Conservation (phyloP, 1,140 invertebrate genomes). For the Bradynema listronoti region DNA sequence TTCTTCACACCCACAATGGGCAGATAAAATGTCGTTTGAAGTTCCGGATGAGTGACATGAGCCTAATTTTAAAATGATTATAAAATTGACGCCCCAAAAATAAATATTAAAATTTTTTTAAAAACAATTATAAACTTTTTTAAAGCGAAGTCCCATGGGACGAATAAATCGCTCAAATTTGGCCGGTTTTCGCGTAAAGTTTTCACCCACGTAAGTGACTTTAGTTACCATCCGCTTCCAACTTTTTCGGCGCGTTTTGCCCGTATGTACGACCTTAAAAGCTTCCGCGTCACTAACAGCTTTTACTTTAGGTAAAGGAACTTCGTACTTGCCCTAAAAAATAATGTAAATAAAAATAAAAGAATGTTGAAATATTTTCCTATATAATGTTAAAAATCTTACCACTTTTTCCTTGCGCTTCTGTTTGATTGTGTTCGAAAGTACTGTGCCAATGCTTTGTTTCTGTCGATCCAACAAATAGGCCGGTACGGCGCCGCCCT, state of each 20-base stretch:
- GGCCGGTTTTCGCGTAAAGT: slow-evolving; percentile 95
- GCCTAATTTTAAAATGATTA: slow-evolving; percentile 36
- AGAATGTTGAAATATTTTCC: neutral
- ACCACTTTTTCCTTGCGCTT: slow-evolving; percentile 96
- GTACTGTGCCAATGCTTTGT: slow-evolving; percentile 81
- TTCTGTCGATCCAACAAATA: slow-evolving; percentile 89
- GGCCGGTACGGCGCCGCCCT: slow-evolving; percentile 84
- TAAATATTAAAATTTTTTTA: neutral
- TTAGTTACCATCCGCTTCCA: slow-evolving; percentile 99
- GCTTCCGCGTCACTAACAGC: slow-evolving; percentile 96
- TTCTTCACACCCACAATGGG: slow-evolving; percentile 99
- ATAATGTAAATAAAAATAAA: neutral
- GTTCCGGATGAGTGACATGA: slow-evolving; percentile 81
- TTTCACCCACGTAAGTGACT: slow-evolving; percentile 93
- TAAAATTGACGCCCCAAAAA: neutral
- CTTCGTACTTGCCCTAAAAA: slow-evolving; percentile 90
- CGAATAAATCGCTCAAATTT: slow-evolving; percentile 98
- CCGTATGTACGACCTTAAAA: slow-evolving; percentile 85
- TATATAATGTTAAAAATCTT: slow-evolving; percentile 34
- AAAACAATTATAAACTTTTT: slow-evolving; percentile 58
- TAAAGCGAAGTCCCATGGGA: slow-evolving; percentile 91
- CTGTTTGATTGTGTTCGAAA: slow-evolving; percentile 99
- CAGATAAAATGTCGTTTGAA: slow-evolving; percentile 95
- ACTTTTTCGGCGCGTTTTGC: slow-evolving; percentile 87
- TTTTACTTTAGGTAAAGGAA: slow-evolving; percentile 93